phyloP scores from a whole-genome alignment of 2,797 vertebrate species.

The Euthynnus affinis region DNA sequence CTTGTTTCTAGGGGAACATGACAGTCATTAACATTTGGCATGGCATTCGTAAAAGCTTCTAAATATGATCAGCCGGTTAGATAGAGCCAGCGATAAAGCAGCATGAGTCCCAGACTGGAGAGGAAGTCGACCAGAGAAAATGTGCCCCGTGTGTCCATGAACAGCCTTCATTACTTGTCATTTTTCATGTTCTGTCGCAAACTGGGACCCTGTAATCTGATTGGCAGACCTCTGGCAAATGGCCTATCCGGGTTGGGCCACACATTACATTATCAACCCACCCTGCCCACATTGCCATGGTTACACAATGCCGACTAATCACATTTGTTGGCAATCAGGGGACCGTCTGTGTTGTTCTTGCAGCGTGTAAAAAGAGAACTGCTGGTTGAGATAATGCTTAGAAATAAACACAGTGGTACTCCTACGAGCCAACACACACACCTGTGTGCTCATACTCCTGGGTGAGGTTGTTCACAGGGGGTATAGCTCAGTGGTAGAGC shows the following conservation, averaged over 20 bases:
- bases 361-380: constrained; percentile 14
- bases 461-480: constrained; percentile 33
- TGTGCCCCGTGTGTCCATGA: constrained; percentile 37
- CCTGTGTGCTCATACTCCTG: rapidly evolving
- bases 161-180: constrained; percentile 69
- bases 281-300: constrained; percentile 81
- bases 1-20: constrained; percentile 33
- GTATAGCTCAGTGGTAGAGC: constrained; percentile 86
- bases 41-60: constrained; percentile 38
- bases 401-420: neutral
- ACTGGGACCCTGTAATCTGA: constrained; percentile 82
- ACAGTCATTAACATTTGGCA: constrained; percentile 47
- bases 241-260: constrained; percentile 74
- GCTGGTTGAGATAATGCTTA: constrained; percentile 11
- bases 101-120: constrained; percentile 39
- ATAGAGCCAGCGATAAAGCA: constrained; percentile 49
- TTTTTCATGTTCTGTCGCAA: constrained; percentile 79
- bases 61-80: constrained; percentile 50
- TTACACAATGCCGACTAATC: constrained; percentile 84
- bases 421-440: neutral
- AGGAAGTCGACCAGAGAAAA: constrained; percentile 50
- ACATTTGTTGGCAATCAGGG: constrained; percentile 81
- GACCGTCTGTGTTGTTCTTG: constrained; percentile 45
- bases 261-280: constrained; percentile 78
- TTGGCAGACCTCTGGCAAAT: constrained; percentile 81